Base-by-base conservation (phyloP, 2,888 invertebrate genomes). In the Thysanoteuthis rhombus region DNA sequence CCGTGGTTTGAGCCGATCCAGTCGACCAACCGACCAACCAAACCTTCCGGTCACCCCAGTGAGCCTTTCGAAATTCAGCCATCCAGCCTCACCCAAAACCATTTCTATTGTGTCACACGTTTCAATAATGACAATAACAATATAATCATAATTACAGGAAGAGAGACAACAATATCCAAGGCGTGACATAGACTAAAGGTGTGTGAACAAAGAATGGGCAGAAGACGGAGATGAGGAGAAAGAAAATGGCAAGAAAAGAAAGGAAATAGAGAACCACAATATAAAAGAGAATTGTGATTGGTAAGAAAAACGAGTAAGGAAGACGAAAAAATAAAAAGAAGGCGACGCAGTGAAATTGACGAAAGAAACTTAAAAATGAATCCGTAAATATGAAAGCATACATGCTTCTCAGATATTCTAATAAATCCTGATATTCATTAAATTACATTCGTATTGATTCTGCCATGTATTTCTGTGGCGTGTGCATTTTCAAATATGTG, bases 61-160 rank as follows among this genome's bases (percentile, higher is more conserved):
- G 12, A n/a, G 75, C 36, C 75, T n/a, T 75, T 75, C 10, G 16
- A 75, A 75, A 75, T n/a, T 32, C 32, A 75, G 16, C n/a, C n/a
- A 32, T 12, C n/a, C 75, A 36, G 75, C 75, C 75, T 75, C 75
- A 36, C 75, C 75, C 75, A 75, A n/a, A n/a, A 12, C 75, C n/a
- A n/a, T 75, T 75, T 75, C 75, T 75, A 75, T 75, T 75, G 75
- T 75, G 75, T 75, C 75, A 75, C n/a, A 75, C 75, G 75, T 75
- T 75, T 75, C 75, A 16, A 75, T 75, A 75, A 75, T n/a, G 75
- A 75, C 75, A 75, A 75, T 75, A 75, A 75, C 75, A 75, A 75
- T 75, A 75, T 75, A 75, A n/a, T n/a, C 75, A 75, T 75, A 75
- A 75, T 75, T 75, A 75, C 75, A 75, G 75, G 75, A 75, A 75